A percentile compares a stretch with the other conserved stretches of the same genome.
Evolutionary conservation across 2,797 vertebrate genomes (phyloP).

Genomic region (Alcedo quadribrachys): DNA sequence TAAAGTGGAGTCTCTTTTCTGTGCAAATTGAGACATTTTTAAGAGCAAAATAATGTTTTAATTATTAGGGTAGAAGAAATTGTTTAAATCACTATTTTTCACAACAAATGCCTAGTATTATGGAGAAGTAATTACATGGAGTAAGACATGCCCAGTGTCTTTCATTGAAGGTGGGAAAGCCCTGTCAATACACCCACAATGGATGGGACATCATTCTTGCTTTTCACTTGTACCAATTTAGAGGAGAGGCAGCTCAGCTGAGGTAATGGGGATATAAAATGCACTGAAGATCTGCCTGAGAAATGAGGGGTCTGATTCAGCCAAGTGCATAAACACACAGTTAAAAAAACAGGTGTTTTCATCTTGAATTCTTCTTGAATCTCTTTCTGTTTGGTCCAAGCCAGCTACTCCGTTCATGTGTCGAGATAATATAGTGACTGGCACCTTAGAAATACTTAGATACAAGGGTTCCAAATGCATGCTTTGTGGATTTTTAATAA

Average conservation of each 20-base stretch:
- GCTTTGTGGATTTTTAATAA: slow-evolving; percentile 37
- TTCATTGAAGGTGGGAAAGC: not conserved
- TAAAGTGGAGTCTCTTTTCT: not conserved
- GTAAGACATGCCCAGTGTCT: not conserved
- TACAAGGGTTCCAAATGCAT: slow-evolving; percentile 8
- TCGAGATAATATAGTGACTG: slow-evolving; percentile 29
- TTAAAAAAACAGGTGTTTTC: not conserved
- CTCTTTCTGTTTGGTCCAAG: not conserved
- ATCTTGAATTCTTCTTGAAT: not conserved
- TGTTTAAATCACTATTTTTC: not conserved
- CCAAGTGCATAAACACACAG: not conserved
- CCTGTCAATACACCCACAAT: not conserved
- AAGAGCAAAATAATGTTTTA: not conserved
- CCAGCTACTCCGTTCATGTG: not conserved
- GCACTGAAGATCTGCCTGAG: not conserved
- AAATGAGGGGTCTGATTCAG: not conserved
- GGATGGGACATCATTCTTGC: not conserved
- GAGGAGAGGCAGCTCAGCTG: not conserved
- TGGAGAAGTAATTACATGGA: not conserved
- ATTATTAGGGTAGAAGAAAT: not conserved
- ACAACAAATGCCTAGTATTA: not conserved
- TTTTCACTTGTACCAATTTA: not conserved
- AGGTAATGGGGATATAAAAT: not conserved
- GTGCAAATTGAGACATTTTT: not conserved
- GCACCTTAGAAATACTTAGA: slow-evolving; percentile 22